These are phyloP conservation scores for Colletes latitarsis DNA, from an alignment of 1,140 invertebrate species.

Conservation along the genomic window DNA sequence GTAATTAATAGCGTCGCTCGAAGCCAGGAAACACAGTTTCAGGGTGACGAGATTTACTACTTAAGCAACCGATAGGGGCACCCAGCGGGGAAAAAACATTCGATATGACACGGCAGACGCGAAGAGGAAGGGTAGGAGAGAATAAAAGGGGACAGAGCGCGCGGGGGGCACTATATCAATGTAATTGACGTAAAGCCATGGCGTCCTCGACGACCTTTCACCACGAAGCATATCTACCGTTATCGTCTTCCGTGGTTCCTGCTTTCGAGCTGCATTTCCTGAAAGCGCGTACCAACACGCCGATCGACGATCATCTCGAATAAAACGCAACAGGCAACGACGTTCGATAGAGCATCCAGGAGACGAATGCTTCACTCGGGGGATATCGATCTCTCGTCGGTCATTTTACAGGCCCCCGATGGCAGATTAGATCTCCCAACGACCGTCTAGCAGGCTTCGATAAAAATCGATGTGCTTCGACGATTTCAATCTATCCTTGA, in stretches of 20 bases:
- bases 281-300: slow-evolving; percentile 42
- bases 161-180: slow-evolving; percentile 66
- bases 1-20: slow-evolving; percentile 20
- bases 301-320: slow-evolving; percentile 49
- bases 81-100: slow-evolving; percentile 12
- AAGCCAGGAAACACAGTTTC: slow-evolving; percentile 8
- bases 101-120: slow-evolving; percentile 24
- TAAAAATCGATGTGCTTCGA: slow-evolving; percentile 22
- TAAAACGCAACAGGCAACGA: slow-evolving; percentile 18
- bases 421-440: slow-evolving; percentile 34
- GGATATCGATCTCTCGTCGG: slow-evolving; percentile 52
- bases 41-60: slow-evolving; percentile 40
- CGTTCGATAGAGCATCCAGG: too few relatives aligned
- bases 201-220: slow-evolving; percentile 65
- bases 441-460: slow-evolving; percentile 1
- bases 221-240: slow-evolving; percentile 65
- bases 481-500: not conserved
- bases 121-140: slow-evolving; percentile 7
- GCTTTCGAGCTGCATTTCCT: slow-evolving; percentile 55
- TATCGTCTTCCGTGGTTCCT: slow-evolving; percentile 61
- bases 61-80: slow-evolving; percentile 17
- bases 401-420: slow-evolving; percentile 29
- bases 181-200: slow-evolving; percentile 70
- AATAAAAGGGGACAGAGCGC: slow-evolving; percentile 36
- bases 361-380: not conserved